Evolutionary conservation across 2,113 vertebrate species (phyloP).

Genomic region (Rhodinocichla rosea): DNA sequence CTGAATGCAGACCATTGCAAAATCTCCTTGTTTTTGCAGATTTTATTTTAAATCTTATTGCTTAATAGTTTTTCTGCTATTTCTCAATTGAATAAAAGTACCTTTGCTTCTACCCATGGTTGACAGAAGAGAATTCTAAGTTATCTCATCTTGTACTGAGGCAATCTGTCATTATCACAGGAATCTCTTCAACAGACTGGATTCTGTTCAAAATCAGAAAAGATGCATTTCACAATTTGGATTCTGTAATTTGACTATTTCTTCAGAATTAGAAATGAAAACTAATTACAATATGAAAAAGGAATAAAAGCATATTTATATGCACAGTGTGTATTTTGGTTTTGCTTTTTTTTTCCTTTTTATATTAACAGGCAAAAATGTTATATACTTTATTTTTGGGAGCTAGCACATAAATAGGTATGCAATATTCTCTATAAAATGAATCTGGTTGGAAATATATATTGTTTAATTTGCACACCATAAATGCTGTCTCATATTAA

Average conservation of each 20-base stretch:
- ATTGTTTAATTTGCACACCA: neutral
- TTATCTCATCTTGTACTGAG: neutral
- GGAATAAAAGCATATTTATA: neutral
- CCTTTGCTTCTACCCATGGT: neutral
- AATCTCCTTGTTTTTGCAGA: neutral
- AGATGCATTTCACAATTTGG: neutral
- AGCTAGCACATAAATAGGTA: neutral
- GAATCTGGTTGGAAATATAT: neutral
- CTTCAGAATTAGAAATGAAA: neutral
- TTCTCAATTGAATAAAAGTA: neutral
- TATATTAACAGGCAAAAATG: neutral
- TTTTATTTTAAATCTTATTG: neutral
- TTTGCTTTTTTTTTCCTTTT: neutral
- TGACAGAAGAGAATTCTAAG: neutral
- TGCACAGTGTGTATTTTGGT: rapidly evolving
- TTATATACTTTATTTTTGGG: neutral
- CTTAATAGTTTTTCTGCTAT: neutral
- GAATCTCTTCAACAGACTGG: neutral
- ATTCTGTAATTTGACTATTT: neutral
- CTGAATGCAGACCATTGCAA: neutral
- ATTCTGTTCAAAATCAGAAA: neutral
- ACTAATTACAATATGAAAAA: neutral
- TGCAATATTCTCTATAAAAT: neutral
- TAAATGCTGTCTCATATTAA: neutral
- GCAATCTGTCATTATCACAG: neutral